These are phyloP conservation scores for Lysiphlebus fabarum DNA, from an alignment of 1,140 invertebrate species.

Conservation along the genomic window DNA sequence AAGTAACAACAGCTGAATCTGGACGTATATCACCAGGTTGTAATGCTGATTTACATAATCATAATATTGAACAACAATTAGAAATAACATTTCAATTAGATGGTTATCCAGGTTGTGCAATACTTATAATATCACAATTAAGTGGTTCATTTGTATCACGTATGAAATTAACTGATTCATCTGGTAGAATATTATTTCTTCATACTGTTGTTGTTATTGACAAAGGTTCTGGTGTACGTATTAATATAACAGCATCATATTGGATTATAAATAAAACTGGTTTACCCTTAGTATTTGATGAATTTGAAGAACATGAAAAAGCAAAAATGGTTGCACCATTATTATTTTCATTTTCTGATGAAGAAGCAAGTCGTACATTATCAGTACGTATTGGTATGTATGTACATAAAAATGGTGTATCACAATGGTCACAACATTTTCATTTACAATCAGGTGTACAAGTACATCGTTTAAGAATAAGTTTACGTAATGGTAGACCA, in stretches of 20 bases:
- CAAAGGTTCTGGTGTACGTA: constrained; percentile 58
- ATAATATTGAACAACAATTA: constrained; percentile 65
- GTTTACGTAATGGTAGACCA: constrained; percentile 61
- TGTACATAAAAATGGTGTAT: constrained; percentile 62
- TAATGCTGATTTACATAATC: constrained; percentile 46
- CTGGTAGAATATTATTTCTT: constrained; percentile 71
- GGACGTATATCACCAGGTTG: constrained; percentile 66
- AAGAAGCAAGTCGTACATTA: constrained; percentile 67
- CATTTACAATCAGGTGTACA: constrained; percentile 73
- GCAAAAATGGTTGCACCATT: constrained; percentile 90
- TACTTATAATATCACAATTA: constrained; percentile 49
- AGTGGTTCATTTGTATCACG: constrained; percentile 52
- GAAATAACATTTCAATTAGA: constrained; percentile 76
- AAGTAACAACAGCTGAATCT: constrained; percentile 53
- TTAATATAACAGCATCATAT: constrained; percentile 80
- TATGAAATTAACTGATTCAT: constrained; percentile 68
- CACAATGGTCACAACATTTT: constrained; percentile 82
- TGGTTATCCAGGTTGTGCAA: constrained; percentile 73
- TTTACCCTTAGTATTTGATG: constrained; percentile 90
- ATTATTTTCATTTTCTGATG: constrained; percentile 89
- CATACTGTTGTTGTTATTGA: constrained; percentile 62
- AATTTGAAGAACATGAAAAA: constrained; percentile 91
- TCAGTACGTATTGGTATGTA: constrained; percentile 69
- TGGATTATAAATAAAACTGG: constrained; percentile 97
- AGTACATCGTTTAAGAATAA: constrained; percentile 65